Evolutionary conservation across 1,140 invertebrate genomes (phyloP).

Genomic region (Cydia fagiglandana): DNA sequence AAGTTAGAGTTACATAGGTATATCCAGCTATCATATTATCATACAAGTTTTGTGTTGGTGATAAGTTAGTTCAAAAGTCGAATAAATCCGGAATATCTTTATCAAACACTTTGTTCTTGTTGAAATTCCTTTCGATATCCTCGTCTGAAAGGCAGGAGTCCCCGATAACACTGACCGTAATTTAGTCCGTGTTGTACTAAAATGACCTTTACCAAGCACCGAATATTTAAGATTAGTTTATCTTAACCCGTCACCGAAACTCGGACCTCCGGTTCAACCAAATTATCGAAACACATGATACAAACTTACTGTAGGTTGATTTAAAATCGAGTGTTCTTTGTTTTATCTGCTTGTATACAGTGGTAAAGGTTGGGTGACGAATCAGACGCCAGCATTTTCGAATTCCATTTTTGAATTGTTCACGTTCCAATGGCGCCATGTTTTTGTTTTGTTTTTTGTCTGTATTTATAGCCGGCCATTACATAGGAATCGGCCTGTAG

Average conservation of each 20-base stretch:
- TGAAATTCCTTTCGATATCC: slow-evolving; percentile 23
- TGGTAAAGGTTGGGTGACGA: slow-evolving; percentile 54
- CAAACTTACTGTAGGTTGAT: slow-evolving; percentile 37
- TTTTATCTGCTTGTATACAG: not conserved
- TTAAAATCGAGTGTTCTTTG: slow-evolving; percentile 43
- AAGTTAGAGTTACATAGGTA: not conserved
- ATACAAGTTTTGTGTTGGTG: not conserved
- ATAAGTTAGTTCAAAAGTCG: not conserved
- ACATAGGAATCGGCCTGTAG: not conserved
- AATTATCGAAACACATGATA: not conserved
- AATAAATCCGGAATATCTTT: slow-evolving; percentile 30
- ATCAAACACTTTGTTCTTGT: slow-evolving; percentile 29
- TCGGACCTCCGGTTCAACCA: slow-evolving; percentile 50
- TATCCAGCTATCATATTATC: not conserved
- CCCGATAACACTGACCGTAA: slow-evolving; percentile 11
- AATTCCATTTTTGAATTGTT: slow-evolving; percentile 60
- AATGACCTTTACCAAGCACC: slow-evolving; percentile 46
- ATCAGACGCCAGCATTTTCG: slow-evolving; percentile 49
- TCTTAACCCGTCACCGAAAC: slow-evolving; percentile 56
- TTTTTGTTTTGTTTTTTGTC: slow-evolving; percentile 48
- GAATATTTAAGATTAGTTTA: slow-evolving; percentile 70
- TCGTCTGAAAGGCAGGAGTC: slow-evolving; percentile 16
- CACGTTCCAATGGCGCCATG: slow-evolving; percentile 58
- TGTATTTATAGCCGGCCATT: slow-evolving; percentile 13
- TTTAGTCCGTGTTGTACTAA: slow-evolving; percentile 30